Conservation (phyloP, 2,888 invertebrate species). For the Ferrisia virgata region DNA sequence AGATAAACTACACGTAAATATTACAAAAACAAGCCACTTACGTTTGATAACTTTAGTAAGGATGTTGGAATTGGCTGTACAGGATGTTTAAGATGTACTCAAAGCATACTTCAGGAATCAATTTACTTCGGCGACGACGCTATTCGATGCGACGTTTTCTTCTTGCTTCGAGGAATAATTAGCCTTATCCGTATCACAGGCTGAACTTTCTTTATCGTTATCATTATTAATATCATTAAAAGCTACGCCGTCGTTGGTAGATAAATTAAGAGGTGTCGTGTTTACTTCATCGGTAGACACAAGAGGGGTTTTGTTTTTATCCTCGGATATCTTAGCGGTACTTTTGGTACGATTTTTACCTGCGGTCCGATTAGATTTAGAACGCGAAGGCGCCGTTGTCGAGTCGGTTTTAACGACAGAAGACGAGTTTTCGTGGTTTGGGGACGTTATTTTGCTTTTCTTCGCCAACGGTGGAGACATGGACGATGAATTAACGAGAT, state of each 20-base stretch:
- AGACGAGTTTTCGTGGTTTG: background rate
- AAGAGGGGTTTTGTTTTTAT: background rate
- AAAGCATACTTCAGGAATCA: background rate
- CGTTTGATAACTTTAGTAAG: background rate
- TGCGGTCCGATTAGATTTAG: background rate
- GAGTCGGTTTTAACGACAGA: background rate
- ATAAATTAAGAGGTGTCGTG: conserved; percentile 13
- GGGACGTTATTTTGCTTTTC: background rate
- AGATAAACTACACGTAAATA: background rate
- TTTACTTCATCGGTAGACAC: background rate
- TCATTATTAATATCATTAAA: background rate
- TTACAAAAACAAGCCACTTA: background rate
- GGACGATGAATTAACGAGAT: background rate
- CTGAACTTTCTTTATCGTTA: background rate
- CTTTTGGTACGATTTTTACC: background rate
- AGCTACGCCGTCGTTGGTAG: background rate
- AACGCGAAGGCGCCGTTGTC: background rate
- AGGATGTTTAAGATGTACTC: background rate
- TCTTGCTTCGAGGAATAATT: background rate
- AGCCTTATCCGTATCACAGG: background rate
- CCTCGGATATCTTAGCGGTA: background rate
- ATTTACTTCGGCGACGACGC: conserved; percentile 20
- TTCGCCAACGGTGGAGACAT: conserved; percentile 9
- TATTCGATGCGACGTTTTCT: background rate
- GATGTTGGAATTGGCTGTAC: background rate